Evolutionary conservation across 2,113 vertebrate genomes (phyloP).

Genomic region (Sphaerodactylus townsendi): DNA sequence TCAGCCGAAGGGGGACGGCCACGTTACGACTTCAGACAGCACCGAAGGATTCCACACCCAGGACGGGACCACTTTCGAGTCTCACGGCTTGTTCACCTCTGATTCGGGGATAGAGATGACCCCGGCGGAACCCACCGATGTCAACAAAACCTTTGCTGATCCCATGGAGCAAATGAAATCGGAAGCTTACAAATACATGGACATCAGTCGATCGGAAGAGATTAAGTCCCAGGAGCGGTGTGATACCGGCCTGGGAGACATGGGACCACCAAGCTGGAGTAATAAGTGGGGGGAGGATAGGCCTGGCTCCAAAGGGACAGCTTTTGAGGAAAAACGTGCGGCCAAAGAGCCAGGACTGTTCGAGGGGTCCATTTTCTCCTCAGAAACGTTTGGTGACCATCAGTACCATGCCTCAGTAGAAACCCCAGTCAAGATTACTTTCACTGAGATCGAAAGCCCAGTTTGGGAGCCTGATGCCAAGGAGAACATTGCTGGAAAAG

Average conservation of each 20-base stretch:
- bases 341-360: slow-evolving; percentile 61
- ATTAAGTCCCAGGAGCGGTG: slow-evolving; percentile 61
- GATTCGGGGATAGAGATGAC: slow-evolving; percentile 90
- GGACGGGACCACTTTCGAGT: slow-evolving; percentile 76
- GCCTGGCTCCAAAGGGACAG: slow-evolving; percentile 47
- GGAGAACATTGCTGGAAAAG: slow-evolving; percentile 62
- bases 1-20: slow-evolving; percentile 74
- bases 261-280: slow-evolving; percentile 56
- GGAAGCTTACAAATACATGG: slow-evolving; percentile 94
- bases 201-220: slow-evolving; percentile 88
- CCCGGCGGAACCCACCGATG: slow-evolving; percentile 81
- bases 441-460: slow-evolving; percentile 79
- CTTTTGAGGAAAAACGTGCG: slow-evolving; percentile 44
- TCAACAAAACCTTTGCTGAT: slow-evolving; percentile 81
- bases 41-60: slow-evolving; percentile 73
- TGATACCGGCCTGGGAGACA: slow-evolving; percentile 67
- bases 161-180: slow-evolving; percentile 83
- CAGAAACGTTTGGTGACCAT: slow-evolving; percentile 75
- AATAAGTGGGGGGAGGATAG: slow-evolving; percentile 62
- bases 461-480: slow-evolving; percentile 46
- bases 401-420: slow-evolving; percentile 67
- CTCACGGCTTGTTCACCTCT: slow-evolving; percentile 81
- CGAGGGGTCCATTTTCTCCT: slow-evolving; percentile 68
- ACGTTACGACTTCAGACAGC: slow-evolving; percentile 58
- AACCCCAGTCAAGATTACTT: slow-evolving; percentile 86